phyloP scores from a whole-genome alignment of 2,888 invertebrate genomes.

The Cantharis rustica region DNA sequence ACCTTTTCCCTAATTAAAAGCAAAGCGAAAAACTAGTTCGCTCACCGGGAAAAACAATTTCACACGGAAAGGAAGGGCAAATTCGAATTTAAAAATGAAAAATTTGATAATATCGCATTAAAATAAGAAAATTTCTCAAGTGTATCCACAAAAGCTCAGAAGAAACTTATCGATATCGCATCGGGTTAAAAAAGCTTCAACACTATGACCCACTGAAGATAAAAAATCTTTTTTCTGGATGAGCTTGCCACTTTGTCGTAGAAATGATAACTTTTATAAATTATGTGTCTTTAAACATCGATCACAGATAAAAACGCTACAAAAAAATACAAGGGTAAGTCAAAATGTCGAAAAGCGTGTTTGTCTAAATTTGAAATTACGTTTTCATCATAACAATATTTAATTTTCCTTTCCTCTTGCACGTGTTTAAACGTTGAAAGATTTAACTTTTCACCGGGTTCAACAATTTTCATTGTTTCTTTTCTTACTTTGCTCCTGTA shows the following conservation, averaged over 20 bases:
- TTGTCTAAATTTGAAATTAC: too few species aligned
- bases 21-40: neutral
- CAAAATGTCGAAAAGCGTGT: neutral
- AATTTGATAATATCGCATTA: neutral
- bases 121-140: neutral
- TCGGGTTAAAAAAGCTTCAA: neutral
- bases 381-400: neutral
- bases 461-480: neutral
- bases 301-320: neutral
- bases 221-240: neutral
- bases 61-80: neutral
- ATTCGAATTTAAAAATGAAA: neutral
- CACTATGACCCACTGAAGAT: neutral
- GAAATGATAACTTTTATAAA: neutral
- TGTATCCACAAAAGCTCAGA: neutral
- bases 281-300: neutral
- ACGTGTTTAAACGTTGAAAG: neutral
- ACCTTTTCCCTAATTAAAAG: neutral
- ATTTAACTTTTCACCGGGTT: neutral
- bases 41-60: neutral
- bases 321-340: neutral
- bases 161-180: neutral
- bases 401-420: neutral
- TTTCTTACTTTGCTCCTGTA: too few species aligned
- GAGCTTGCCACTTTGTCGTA: neutral